Evolutionary conservation across 1,140 invertebrate species (phyloP), one percentile per base, ranked within the genome.

Genomic region (Drosophila subobscura): DNA sequence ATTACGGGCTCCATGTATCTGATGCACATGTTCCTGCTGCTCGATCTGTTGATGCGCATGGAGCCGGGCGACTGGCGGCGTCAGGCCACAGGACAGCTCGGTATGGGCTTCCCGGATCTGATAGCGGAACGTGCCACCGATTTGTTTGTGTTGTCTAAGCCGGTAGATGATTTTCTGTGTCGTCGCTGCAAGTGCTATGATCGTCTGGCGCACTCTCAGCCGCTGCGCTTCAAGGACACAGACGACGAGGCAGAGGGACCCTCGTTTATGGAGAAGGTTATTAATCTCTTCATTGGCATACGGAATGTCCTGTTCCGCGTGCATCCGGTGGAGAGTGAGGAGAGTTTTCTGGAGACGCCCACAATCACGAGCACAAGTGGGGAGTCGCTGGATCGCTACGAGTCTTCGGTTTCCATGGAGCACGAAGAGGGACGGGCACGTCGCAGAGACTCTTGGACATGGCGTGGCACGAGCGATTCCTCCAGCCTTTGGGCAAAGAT

Each of bases 1-100:
- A 8, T 61, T 4, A 76, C 77, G 0, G 78, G 72, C 7, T 65
- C 65, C 7, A 60, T 80, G 59, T 76, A 80, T 47, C 33, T 80
- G 41, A 59, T 79, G 72, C 78, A 80, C 51, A 58, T 61, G 67
- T 61, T 61, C 14, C 44, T 61, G 1, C 49, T 72, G 4, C 12
- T 74, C 22, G 71, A 74, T 4, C n/a, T 74, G 0, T 16, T 74
- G 7, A 42, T 74, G 6, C 70, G 60, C 29, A n/a, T 74, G 59
- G 25, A 52, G 23, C 52, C 71, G 7, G 71, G 58, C 0, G 59
- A 56, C 14, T 65, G 52, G 52, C 23, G 52, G 5, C 51, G 6
- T 4, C 70, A 74, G n/a, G 51, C 68, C 7, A 29, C 16, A 1
- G 64, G 42, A 10, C 6, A 27, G 12, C 5, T n/a, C 8, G 2